Percentiles rank a stretch among this genome's conserved stretches.
phyloP scores from a whole-genome alignment of 2,797 vertebrate species.

The Gymnothorax javanicus region DNA sequence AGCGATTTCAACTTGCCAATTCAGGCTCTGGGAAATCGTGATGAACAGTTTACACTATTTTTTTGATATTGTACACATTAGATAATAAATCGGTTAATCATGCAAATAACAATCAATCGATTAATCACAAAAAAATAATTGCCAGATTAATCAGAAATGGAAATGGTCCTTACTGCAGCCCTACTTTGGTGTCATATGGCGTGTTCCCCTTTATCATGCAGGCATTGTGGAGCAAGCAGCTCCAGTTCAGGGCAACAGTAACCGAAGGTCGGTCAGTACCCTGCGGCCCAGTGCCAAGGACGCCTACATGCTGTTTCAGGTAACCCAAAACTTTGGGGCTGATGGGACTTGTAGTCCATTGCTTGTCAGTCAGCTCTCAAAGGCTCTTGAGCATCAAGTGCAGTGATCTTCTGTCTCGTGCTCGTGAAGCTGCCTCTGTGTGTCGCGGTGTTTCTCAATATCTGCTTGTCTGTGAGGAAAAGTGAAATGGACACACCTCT shows the following conservation, averaged over 20 bases:
- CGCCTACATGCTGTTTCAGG: slow-evolving; percentile 99
- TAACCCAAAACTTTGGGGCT: slow-evolving; percentile 55
- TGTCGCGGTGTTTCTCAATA: neutral
- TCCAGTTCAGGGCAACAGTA: slow-evolving; percentile 89
- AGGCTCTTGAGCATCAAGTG: neutral
- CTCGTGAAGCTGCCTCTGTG: neutral
- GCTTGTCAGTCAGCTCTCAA: neutral
- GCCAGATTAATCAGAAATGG: too few species aligned
- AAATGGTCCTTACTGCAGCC: too few species aligned
- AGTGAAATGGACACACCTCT: neutral
- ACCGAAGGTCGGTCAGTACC: slow-evolving; percentile 90
- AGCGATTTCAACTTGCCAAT: too few species aligned
- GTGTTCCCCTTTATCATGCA: slow-evolving; percentile 48
- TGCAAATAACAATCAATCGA: too few species aligned
- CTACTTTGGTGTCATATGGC: neutral
- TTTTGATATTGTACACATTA: too few species aligned
- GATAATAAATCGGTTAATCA: too few species aligned
- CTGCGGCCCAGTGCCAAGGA: slow-evolving; percentile 97
- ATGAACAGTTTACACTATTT: too few species aligned
- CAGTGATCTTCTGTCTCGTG: neutral
- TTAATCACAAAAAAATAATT: too few species aligned
- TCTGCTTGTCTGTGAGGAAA: neutral
- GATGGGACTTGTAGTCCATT: neutral
- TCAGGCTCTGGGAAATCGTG: too few species aligned
- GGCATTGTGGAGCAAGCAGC: slow-evolving; percentile 80